Base-by-base conservation (phyloP, 2,888 invertebrate species). In the Napeogenes sylphis region DNA sequence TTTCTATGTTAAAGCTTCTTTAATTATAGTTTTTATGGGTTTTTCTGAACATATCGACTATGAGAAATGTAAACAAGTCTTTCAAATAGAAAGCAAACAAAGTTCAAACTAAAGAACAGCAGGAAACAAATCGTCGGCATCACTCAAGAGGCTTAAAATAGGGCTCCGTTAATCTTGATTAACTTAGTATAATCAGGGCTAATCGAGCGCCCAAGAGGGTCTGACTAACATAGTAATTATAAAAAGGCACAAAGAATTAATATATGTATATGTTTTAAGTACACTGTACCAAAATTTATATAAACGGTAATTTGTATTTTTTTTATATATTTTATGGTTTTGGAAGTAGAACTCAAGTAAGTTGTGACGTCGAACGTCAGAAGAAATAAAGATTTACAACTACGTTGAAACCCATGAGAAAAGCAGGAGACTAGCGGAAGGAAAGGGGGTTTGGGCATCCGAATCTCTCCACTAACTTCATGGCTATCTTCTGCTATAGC, bases 151-250 rank as follows among this genome's bases (percentile, higher is more conserved):
- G 70, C 70, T 74, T 74, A 73, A 69, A 74, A 70, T 69, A 70
- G 75, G 73, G 71, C 66, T 65, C 69, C 65, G 73, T 73, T 83
- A 82, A 83, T 85, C 85, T 82, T 83, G 84, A 85, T 85, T 75
- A 83, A 83, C 77, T 77, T 74, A 67, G 76, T 82, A 82, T 84
- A 81, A 84, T 83, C 77, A 74, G 78, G 72, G 79, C 80, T 80
- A 84, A 84, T 82, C 79, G 79, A 70, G 75, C 71, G 70, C 69
- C 74, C 75, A 71, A 75, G 75, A 68, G 70, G 70, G 70, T 70
- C 66, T 53, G 42, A 38, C 4, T 59, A 30, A 51, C 51, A 47
- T 14, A 5, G 47, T 8, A n/a, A 47, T 47, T 21, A 21, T n/a
- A 47, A 21, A 47, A 47, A 47, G 6, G n/a, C 12, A 38, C 38